Conservation (phyloP, 2,797 vertebrate species). For the Acanthopagrus latus region DNA sequence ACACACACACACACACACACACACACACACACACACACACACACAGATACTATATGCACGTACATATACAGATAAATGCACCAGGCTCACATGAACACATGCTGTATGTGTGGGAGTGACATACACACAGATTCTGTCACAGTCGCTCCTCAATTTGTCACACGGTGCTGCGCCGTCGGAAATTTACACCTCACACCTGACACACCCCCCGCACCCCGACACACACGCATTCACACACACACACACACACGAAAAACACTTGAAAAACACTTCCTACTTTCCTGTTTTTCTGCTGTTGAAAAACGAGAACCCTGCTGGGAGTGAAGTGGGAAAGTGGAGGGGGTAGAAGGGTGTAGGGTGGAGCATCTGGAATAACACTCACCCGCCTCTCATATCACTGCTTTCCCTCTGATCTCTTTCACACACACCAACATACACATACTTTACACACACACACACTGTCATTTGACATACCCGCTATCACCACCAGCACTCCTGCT, state of each 20-base stretch:
- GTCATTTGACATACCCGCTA: constrained; percentile 48
- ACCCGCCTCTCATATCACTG: constrained; percentile 61
- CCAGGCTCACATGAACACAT: constrained; percentile 31
- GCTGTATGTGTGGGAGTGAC: constrained; percentile 25
- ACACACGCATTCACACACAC: constrained; percentile 18
- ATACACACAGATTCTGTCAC: constrained; percentile 17
- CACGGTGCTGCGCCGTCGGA: constrained; percentile 39
- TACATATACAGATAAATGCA: constrained; percentile 14
- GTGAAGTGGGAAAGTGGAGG: constrained; percentile 57
- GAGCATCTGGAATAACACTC: constrained; percentile 80
- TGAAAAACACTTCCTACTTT: constrained; percentile 58
- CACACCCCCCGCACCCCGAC: constrained; percentile 23
- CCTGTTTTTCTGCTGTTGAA: constrained; percentile 59
- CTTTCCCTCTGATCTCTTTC: constrained; percentile 60
- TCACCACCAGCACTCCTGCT: constrained; percentile 39
- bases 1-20: constrained; percentile 35
- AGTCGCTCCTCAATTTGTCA: constrained; percentile 53
- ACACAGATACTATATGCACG: constrained; percentile 20
- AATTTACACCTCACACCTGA: constrained; percentile 61
- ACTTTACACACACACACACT: constrained; percentile 18
- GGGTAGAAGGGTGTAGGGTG: constrained; percentile 23
- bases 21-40: not conserved
- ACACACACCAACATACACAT: constrained; percentile 21
- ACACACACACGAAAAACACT: constrained; percentile 3
- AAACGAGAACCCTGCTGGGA: constrained; percentile 70